Conservation (phyloP, 1,140 invertebrate genomes). For the Diabrotica virgifera region DNA sequence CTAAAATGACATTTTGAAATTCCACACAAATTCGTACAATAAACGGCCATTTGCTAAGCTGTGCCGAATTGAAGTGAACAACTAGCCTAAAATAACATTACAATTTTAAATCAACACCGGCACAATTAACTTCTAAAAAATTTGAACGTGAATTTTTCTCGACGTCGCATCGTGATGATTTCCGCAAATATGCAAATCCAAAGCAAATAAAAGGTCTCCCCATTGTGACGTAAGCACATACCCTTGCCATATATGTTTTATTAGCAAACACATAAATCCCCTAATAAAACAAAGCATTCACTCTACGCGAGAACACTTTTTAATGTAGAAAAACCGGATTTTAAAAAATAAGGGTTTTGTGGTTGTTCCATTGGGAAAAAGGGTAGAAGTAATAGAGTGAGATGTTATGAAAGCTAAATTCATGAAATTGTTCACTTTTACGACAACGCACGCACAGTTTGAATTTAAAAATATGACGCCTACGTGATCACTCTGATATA, state of each 20-base stretch:
- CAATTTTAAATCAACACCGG: too few species aligned
- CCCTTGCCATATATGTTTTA: constrained; percentile 11
- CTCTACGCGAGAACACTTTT: constrained; percentile 4
- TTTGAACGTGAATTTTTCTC: background rate
- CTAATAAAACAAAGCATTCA: constrained; percentile 9
- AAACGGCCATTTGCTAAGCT: too few species aligned
- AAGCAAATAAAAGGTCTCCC: constrained; percentile 14
- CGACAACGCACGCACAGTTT: too few species aligned
- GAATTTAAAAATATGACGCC: too few species aligned
- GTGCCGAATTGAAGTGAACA: too few species aligned
- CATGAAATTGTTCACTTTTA: too few species aligned
- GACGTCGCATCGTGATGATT: background rate
- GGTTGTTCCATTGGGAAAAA: background rate
- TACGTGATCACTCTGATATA: too few species aligned
- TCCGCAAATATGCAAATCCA: constrained; percentile 7
- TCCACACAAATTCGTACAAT: too few species aligned
- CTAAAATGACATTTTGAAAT: too few species aligned
- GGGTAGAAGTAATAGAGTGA: background rate
- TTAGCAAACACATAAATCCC: constrained; percentile 9
- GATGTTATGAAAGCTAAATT: background rate
- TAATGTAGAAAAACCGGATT: background rate
- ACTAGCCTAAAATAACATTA: too few species aligned
- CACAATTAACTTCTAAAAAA: background rate
- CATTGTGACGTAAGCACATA: background rate
- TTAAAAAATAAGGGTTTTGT: background rate